A percentile compares a stretch with the other conserved stretches of the same genome.
Evolutionary conservation across 2,888 invertebrate genomes (phyloP).

Genomic region (Agriopis aurantiaria): DNA sequence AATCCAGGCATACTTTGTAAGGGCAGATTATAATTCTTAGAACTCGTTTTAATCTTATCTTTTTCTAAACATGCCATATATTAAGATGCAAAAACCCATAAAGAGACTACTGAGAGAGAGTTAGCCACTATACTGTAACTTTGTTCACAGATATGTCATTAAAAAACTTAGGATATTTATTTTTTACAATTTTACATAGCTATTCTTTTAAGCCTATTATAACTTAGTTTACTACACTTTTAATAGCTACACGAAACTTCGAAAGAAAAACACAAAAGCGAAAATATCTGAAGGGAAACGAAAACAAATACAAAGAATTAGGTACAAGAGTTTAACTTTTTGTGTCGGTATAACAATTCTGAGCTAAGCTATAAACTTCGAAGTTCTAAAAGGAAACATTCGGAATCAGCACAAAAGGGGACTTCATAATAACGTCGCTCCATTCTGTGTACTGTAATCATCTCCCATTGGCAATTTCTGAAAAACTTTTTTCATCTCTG

Average conservation of each 20-base stretch:
- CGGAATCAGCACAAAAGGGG: conserved; percentile 77
- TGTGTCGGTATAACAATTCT: conserved; percentile 64
- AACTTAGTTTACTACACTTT: conserved; percentile 29
- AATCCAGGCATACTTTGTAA: too few species aligned
- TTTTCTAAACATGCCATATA: neutral
- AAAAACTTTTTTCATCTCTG: conserved; percentile 85
- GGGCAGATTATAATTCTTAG: too few species aligned
- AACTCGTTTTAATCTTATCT: neutral
- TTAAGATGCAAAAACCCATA: too few species aligned
- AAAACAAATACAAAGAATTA: conserved; percentile 62
- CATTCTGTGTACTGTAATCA: conserved; percentile 84
- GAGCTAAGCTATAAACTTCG: conserved; percentile 68
- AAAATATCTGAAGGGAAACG: conserved; percentile 19
- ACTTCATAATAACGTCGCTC: conserved; percentile 82
- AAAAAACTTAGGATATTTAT: neutral
- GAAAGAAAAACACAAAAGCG: conserved; percentile 33
- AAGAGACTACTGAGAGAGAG: neutral
- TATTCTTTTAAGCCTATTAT: conserved; percentile 12
- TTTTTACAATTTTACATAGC: conserved; percentile 12
- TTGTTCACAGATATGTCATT: neutral
- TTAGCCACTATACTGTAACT: neutral
- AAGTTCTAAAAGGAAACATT: conserved; percentile 76
- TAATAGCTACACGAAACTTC: conserved; percentile 35
- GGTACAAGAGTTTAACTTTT: conserved; percentile 70
- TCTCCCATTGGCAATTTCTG: conserved; percentile 78